Base-by-base conservation (phyloP, 2,888 invertebrate genomes). In the Onthophagus sagittarius region DNA sequence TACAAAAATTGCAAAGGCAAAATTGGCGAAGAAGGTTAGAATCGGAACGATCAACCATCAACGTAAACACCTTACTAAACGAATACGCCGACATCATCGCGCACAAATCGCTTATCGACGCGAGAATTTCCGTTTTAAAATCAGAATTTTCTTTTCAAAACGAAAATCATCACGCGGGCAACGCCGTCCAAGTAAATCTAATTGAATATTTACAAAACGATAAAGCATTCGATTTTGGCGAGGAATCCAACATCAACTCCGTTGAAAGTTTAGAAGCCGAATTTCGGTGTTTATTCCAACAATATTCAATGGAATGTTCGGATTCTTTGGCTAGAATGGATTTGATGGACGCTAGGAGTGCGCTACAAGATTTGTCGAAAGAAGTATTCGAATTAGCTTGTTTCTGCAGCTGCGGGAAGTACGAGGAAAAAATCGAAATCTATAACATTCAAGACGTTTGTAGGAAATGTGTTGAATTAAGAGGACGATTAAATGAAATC, bases 61-160 rank as follows among this genome's bases (percentile, higher is more conserved):
- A 87, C 74, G 87, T 88, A 0, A 84, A 87, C 14, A 86, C 85
- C 71, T 81, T 91, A 39, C 81, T 93, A 73, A 86, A 87, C 64
- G 91, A 91, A 81, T 91, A 91, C 80, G 91, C 92, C 11, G 92
- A 92, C 80, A 88, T 93, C 72, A 87, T 92, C 69, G 92, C 92
- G 33, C 92, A 92, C 79, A 93, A 92, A 83, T 91, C 92, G 63
- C 85, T 94, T 74, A 90, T 94, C 72, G 93, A 94, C 85, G 93
- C 94, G 72, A 89, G 93, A 79, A 90, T 94, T 79, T 88, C 89
- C 70, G 90, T 93, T 70, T 86, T 93, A 79, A 82, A 77, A 79
- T 80, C 73, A 14, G 73, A 75, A 15, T 71, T 67, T 23, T 67
- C 67, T 1, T 11, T 11, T 53, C 39, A 53, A 53, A 53, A 53